Conservation (phyloP, 2,113 vertebrate species). For the Nesoenas mayeri region DNA sequence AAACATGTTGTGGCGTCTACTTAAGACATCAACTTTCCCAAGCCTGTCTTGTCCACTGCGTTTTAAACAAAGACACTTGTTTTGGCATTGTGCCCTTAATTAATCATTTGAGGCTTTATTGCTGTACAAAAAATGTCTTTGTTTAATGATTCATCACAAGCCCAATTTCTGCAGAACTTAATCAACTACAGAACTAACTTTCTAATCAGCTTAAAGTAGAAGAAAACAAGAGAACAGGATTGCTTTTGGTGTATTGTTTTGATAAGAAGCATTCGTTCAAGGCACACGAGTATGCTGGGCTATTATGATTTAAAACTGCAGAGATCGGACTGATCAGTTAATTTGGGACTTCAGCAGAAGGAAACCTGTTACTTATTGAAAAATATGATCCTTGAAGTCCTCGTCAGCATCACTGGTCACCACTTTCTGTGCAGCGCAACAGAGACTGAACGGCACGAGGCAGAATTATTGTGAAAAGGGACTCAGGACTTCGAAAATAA, state of each 20-base stretch:
- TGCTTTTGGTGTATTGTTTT: slow-evolving; percentile 16
- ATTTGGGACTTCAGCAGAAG: neutral
- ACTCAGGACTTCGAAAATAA: neutral
- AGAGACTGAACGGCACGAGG: neutral
- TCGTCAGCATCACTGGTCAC: neutral
- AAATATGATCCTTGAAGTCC: neutral
- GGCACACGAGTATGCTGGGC: neutral
- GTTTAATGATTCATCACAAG: slow-evolving; percentile 79
- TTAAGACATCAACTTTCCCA: slow-evolving; percentile 88
- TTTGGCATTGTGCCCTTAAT: slow-evolving; percentile 84
- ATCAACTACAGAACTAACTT: slow-evolving; percentile 77
- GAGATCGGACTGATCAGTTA: neutral
- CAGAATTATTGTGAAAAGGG: neutral
- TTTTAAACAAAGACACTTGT: slow-evolving; percentile 85
- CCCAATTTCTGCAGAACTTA: slow-evolving; percentile 76
- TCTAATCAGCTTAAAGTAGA: slow-evolving; percentile 65
- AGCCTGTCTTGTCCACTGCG: slow-evolving; percentile 83
- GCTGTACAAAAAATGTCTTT: slow-evolving; percentile 72
- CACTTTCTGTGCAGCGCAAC: neutral
- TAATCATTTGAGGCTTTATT: slow-evolving; percentile 82
- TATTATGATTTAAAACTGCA: neutral
- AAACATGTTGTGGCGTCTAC: slow-evolving; percentile 83
- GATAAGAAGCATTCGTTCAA: neutral
- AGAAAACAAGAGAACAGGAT: neutral
- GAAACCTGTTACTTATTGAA: neutral